phyloP scores from a whole-genome alignment of 2,113 vertebrate genomes.

The Columba livia region DNA sequence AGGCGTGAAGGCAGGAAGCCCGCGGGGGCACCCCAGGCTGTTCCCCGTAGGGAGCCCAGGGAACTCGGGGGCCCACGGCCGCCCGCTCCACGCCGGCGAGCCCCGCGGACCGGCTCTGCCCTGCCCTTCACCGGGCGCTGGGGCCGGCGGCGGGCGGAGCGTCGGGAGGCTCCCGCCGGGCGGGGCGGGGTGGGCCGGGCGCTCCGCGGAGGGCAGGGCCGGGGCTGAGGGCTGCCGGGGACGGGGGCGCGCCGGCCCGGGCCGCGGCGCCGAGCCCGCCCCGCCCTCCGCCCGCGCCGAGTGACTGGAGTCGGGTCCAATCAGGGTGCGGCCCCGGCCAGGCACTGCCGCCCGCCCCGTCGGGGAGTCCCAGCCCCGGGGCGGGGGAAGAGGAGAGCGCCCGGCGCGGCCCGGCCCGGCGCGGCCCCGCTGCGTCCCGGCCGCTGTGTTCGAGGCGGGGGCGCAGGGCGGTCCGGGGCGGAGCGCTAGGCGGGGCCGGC shows the following conservation, averaged over 20 bases:
- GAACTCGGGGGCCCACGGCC: accelerated
- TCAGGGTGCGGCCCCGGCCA: too few species aligned
- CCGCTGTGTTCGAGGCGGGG: too few species aligned
- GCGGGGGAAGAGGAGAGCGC: too few species aligned
- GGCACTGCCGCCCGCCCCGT: too few species aligned
- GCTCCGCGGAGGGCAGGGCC: background rate
- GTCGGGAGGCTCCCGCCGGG: background rate
- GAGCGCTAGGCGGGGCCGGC: background rate
- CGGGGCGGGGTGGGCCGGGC: background rate
- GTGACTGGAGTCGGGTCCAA: too few species aligned
- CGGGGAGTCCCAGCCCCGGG: too few species aligned
- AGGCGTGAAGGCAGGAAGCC: background rate
- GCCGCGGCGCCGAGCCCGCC: background rate
- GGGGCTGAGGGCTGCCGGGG: background rate
- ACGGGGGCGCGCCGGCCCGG: too few species aligned
- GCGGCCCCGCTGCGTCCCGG: too few species aligned
- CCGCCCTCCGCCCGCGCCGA: background rate
- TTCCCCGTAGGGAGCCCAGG: background rate
- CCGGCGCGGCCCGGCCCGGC: too few species aligned
- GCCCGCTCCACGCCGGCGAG: background rate
- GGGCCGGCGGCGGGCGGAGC: background rate
- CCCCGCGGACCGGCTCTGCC: background rate
- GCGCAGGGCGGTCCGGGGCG: too few species aligned
- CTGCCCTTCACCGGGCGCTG: background rate
- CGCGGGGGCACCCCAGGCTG: background rate